Percentiles rank a stretch among this genome's conserved stretches.
phyloP scores from a whole-genome alignment of 2,113 vertebrate species.

The Galemys pyrenaicus region DNA sequence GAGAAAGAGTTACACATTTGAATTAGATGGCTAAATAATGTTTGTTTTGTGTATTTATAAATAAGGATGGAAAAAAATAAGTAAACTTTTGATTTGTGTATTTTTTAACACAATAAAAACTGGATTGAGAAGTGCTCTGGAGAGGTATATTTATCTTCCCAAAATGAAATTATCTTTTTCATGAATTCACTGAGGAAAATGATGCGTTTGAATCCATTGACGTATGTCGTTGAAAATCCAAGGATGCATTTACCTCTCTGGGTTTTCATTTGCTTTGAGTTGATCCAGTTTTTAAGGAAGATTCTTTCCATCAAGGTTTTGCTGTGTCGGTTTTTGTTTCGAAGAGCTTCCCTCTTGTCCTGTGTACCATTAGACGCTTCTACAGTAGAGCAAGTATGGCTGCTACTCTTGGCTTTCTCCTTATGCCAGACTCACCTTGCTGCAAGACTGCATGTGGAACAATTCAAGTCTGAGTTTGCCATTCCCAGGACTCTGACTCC shows the following conservation, averaged over 20 bases:
- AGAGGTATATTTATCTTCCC: not conserved
- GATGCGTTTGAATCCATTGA: slow-evolving; percentile 69
- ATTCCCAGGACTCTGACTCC: slow-evolving; percentile 35
- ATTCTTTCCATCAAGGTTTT: not conserved
- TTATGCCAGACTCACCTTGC: not conserved
- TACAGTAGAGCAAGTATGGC: not conserved
- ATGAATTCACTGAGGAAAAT: slow-evolving; percentile 67
- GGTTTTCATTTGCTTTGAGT: not conserved
- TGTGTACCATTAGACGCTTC: not conserved
- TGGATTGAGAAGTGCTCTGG: not conserved
- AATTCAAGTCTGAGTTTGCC: not conserved
- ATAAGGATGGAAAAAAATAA: not conserved
- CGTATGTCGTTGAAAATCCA: slow-evolving; percentile 61
- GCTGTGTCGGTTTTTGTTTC: not conserved
- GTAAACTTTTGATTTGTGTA: not conserved
- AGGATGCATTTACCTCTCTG: slow-evolving; percentile 47
- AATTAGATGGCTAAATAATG: not conserved
- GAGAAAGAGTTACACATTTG: not conserved
- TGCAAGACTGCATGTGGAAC: not conserved
- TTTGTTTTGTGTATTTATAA: not conserved
- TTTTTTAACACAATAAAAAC: slow-evolving; percentile 5
- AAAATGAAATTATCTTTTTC: not conserved
- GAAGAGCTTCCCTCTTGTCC: slow-evolving; percentile 35
- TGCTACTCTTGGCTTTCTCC: not conserved
- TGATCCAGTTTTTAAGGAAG: not conserved